These are phyloP conservation scores for Drosophila burlai DNA, from an alignment of 1,140 invertebrate species.

Conservation along the genomic window DNA sequence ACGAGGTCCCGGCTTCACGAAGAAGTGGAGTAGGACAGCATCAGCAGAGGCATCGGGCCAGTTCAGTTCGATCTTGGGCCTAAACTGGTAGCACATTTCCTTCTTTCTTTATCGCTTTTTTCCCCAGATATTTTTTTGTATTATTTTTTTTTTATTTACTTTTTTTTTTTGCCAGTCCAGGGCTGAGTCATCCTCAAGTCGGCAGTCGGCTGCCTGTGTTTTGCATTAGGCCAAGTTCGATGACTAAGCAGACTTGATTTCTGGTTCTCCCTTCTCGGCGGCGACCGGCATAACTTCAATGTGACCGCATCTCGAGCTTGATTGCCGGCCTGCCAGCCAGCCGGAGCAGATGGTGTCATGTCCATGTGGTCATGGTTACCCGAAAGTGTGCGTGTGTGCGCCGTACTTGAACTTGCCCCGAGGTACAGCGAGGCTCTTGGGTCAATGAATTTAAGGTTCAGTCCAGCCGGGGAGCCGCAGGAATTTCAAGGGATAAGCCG, in stretches of 20 bases:
- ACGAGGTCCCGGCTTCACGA: slow-evolving; percentile 38
- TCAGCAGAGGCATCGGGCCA: slow-evolving; percentile 37
- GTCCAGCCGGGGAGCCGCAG: not conserved
- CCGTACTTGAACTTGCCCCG: slow-evolving; percentile 28
- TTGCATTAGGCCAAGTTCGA: slow-evolving; percentile 81
- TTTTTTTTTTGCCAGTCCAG: slow-evolving; percentile 54
- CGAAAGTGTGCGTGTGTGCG: not conserved
- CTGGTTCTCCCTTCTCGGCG: slow-evolving; percentile 31
- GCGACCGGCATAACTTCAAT: slow-evolving; percentile 76
- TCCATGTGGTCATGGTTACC: slow-evolving; percentile 24
- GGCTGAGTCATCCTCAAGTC: slow-evolving; percentile 73
- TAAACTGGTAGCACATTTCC: slow-evolving; percentile 77
- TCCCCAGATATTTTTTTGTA: slow-evolving; percentile 7
- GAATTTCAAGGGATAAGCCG: not conserved
- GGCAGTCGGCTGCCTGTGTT: slow-evolving; percentile 52
- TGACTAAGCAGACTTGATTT: slow-evolving; percentile 75
- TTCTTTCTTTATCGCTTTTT: slow-evolving; percentile 19
- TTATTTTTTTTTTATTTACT: slow-evolving; percentile 5
- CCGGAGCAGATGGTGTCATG: slow-evolving; percentile 42
- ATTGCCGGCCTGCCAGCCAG: slow-evolving; percentile 43
- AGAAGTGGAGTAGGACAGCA: slow-evolving; percentile 58
- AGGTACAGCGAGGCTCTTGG: not conserved
- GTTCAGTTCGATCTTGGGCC: slow-evolving; percentile 41
- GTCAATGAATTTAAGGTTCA: slow-evolving; percentile 11
- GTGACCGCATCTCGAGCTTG: slow-evolving; percentile 63